Conservation (phyloP, 2,113 vertebrate species). For the Okapia johnstoni region DNA sequence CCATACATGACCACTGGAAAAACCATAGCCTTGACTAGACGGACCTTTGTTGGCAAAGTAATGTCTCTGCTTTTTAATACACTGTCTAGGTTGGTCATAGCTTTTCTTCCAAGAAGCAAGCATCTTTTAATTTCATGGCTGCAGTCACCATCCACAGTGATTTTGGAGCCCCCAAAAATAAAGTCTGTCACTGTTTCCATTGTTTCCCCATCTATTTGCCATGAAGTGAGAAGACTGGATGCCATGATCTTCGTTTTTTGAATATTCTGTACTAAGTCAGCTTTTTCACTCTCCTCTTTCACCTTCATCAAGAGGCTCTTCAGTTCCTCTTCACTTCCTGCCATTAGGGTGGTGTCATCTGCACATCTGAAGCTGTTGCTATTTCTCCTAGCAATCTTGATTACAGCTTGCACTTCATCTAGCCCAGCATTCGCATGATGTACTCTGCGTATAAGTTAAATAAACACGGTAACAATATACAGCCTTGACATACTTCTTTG, state of each 20-base stretch:
- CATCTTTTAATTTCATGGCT: not conserved
- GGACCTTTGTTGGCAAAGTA: not conserved
- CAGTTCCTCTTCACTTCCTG: not conserved
- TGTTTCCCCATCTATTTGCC: not conserved
- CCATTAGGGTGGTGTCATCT: not conserved
- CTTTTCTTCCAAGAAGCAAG: not conserved
- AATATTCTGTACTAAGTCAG: not conserved
- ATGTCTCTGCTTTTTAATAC: not conserved
- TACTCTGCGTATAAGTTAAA: not conserved
- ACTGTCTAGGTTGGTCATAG: not conserved
- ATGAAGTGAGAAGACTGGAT: not conserved
- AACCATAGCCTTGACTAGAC: not conserved
- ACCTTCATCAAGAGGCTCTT: not conserved
- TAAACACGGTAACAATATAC: not conserved
- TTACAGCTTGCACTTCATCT: not conserved
- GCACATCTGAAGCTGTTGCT: not conserved
- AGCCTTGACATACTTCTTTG: not conserved
- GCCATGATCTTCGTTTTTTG: not conserved
- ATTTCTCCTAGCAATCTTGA: not conserved
- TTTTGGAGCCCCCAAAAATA: not conserved
- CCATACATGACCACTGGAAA: not conserved
- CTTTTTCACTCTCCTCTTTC: not conserved
- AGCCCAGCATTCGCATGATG: not conserved
- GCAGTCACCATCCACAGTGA: not conserved
- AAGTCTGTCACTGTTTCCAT: not conserved